Conservation (phyloP, 2,113 vertebrate species). For the Caranx melampygus region DNA sequence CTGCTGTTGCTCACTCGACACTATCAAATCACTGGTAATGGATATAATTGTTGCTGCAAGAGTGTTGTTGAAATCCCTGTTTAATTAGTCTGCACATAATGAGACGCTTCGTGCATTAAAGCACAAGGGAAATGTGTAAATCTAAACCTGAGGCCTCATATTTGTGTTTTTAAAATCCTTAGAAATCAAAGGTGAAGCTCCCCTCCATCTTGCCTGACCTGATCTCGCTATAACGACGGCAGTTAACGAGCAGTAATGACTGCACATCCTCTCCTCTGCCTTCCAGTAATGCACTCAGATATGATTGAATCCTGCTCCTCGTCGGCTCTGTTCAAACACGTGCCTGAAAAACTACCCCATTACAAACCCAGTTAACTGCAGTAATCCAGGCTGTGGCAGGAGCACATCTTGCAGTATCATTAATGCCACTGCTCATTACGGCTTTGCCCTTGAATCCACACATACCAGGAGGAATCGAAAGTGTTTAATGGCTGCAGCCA, state of each 20-base stretch:
- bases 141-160: background rate
- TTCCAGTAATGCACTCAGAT: constrained; percentile 33
- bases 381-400: constrained; percentile 24
- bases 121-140: background rate
- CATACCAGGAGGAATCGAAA: constrained; percentile 30
- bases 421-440: constrained; percentile 70
- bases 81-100: constrained; percentile 14
- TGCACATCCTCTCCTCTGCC: constrained; percentile 41
- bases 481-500: constrained; percentile 53
- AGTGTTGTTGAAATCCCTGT: constrained; percentile 6
- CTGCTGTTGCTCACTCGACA: constrained; percentile 31
- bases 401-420: constrained; percentile 69
- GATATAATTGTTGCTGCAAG: constrained; percentile 40
- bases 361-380: constrained; percentile 51
- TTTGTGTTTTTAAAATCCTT: background rate
- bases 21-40: constrained; percentile 36
- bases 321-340: constrained; percentile 32
- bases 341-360: constrained; percentile 43
- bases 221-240: background rate
- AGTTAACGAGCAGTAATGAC: constrained; percentile 12
- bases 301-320: constrained; percentile 50
- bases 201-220: constrained; percentile 27
- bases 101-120: background rate
- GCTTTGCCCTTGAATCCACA: constrained; percentile 55
- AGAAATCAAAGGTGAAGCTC: background rate